These are phyloP conservation scores for Scolanthus callimorphus DNA, from an alignment of 92 coral and sea anemone species.

Conservation along the genomic window DNA sequence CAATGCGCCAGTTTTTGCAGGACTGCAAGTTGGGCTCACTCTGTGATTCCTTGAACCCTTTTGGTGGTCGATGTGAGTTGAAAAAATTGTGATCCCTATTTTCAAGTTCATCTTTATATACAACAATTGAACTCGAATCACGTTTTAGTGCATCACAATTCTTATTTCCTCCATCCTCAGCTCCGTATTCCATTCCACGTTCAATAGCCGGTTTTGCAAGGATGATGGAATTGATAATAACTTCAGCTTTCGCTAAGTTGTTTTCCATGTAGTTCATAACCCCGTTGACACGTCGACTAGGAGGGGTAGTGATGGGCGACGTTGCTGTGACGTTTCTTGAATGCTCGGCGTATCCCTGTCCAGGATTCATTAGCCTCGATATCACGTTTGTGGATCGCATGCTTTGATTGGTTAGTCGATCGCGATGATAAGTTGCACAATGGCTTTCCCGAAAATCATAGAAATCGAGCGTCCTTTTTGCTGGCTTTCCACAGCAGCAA, in stretches of 20 bases:
- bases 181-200: too few species aligned
- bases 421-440: background rate
- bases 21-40: background rate
- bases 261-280: too few species aligned
- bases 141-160: background rate
- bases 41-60: background rate
- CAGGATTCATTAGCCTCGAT: background rate
- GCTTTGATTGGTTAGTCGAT: background rate
- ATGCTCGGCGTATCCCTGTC: background rate
- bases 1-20: too few species aligned
- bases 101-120: too few species aligned
- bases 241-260: too few species aligned
- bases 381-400: slow-evolving; percentile 8
- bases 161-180: background rate
- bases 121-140: too few species aligned
- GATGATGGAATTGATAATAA: too few species aligned
- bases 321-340: background rate
- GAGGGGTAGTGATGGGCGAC: background rate
- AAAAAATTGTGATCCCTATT: too few species aligned
- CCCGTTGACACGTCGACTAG: background rate
- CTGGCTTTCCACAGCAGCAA: slow-evolving; percentile 40
- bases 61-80: background rate
- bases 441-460: slow-evolving; percentile 11
- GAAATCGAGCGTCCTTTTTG: slow-evolving; percentile 1
- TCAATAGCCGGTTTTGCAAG: too few species aligned